phyloP scores from a whole-genome alignment of 2,113 vertebrate genomes.

The Gasterosteus nipponicus region DNA sequence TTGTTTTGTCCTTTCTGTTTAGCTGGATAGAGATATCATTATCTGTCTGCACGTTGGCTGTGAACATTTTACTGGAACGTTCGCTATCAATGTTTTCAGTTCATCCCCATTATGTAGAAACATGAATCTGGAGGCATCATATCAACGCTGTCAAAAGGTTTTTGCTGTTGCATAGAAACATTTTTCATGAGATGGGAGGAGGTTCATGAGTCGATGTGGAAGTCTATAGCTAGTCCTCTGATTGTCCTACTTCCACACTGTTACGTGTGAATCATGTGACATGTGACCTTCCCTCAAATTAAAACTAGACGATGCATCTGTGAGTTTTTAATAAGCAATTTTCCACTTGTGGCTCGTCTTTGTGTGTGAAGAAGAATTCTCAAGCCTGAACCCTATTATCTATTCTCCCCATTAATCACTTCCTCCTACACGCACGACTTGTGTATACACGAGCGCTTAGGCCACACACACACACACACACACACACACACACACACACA shows the following conservation, averaged over 20 bases:
- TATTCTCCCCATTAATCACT: constrained; percentile 47
- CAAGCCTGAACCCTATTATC: constrained; percentile 37
- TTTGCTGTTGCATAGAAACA: background rate
- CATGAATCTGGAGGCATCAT: background rate
- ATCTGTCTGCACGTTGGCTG: no score
- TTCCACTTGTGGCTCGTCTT: constrained; percentile 18
- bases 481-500: constrained; percentile 5
- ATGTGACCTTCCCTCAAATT: background rate
- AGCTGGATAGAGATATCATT: no score
- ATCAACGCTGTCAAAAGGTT: background rate
- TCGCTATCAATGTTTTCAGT: background rate
- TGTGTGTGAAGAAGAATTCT: constrained; percentile 14
- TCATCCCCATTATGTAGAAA: background rate
- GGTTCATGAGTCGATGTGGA: background rate
- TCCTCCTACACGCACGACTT: constrained; percentile 5
- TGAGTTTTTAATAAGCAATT: constrained; percentile 38
- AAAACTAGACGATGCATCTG: background rate
- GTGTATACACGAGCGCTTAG: background rate
- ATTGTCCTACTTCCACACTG: background rate
- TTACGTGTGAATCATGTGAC: background rate
- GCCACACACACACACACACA: background rate
- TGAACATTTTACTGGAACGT: background rate
- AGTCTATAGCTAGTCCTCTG: background rate
- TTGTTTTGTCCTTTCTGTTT: background rate
- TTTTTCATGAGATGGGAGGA: background rate